These are phyloP conservation scores for Parnassius mnemosyne DNA, from an alignment of 2,888 invertebrate genomes.

Conservation along the genomic window DNA sequence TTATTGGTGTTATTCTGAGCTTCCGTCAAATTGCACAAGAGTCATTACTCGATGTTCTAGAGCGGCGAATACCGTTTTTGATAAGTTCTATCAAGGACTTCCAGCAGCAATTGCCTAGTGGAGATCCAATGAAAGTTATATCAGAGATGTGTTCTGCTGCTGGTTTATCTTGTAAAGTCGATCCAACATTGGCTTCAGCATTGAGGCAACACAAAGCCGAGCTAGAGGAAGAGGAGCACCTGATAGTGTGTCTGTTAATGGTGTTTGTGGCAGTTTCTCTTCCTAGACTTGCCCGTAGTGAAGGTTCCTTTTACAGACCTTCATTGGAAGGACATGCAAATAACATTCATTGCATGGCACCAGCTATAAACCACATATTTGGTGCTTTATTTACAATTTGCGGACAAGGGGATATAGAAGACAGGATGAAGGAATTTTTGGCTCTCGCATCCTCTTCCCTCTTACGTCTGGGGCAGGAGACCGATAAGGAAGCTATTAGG, in stretches of 20 bases:
- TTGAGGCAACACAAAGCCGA: constrained; percentile 94
- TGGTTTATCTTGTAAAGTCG: constrained; percentile 95
- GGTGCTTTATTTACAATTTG: constrained; percentile 98
- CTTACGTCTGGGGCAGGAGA: constrained; percentile 95
- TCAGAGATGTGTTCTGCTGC: constrained; percentile 99
- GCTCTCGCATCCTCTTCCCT: constrained; percentile 97
- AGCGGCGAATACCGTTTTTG: constrained; percentile 96
- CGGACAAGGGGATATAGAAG: constrained; percentile 97
- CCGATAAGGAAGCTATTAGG: constrained; percentile 94
- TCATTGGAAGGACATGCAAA: constrained; percentile 97
- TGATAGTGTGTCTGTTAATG: constrained; percentile 96
- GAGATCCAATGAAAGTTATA: constrained; percentile 94
- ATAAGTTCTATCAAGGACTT: constrained; percentile 97
- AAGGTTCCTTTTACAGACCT: constrained; percentile 93
- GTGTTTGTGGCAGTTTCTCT: constrained; percentile 99
- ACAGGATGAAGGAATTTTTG: constrained; percentile 97
- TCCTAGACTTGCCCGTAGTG: constrained; percentile 94
- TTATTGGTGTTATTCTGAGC: constrained; percentile 97
- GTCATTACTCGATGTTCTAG: constrained; percentile 95
- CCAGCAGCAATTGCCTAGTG: constrained; percentile 93
- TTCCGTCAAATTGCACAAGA: constrained; percentile 97
- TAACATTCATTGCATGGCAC: constrained; percentile 98
- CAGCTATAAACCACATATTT: constrained; percentile 97
- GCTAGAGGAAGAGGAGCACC: constrained; percentile 94
- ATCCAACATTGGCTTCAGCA: constrained; percentile 95